Conservation (phyloP, 2,113 vertebrate genomes). For the Tachuris rubrigastra region DNA sequence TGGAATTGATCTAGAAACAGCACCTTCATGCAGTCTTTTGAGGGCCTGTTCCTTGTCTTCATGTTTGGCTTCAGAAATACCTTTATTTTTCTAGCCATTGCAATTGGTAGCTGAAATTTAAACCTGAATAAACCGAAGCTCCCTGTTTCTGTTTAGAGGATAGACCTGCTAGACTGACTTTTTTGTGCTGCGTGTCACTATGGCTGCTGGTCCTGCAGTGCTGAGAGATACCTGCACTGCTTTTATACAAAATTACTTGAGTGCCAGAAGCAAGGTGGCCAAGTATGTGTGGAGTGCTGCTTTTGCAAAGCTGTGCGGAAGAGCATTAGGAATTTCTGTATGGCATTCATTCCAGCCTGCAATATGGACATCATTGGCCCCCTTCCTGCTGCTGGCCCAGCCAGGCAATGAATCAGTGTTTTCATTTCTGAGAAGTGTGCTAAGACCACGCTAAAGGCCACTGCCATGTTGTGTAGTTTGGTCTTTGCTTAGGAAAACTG, state of each 20-base stretch:
- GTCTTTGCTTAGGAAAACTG: neutral
- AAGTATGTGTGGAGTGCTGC: neutral
- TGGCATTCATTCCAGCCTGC: neutral
- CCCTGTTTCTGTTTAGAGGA: neutral
- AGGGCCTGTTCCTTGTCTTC: neutral
- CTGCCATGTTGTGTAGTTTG: neutral
- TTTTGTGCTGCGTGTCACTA: neutral
- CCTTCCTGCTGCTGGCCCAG: neutral
- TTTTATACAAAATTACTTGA: neutral
- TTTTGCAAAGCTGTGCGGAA: neutral
- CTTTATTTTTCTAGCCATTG: neutral
- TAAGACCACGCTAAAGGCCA: neutral
- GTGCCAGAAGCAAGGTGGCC: neutral
- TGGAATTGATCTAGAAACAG: neutral
- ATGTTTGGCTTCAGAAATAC: neutral
- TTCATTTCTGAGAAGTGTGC: slow-evolving; percentile 14
- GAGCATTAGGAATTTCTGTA: slow-evolving; percentile 19
- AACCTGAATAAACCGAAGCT: neutral
- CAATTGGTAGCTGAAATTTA: neutral
- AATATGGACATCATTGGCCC: neutral
- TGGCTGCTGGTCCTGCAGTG: no score
- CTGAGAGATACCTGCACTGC: neutral
- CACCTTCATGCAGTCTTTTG: neutral
- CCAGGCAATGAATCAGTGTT: neutral
- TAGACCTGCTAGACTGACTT: neutral